Conservation (phyloP, 2,113 vertebrate species). For the Picathartes gymnocephalus region DNA sequence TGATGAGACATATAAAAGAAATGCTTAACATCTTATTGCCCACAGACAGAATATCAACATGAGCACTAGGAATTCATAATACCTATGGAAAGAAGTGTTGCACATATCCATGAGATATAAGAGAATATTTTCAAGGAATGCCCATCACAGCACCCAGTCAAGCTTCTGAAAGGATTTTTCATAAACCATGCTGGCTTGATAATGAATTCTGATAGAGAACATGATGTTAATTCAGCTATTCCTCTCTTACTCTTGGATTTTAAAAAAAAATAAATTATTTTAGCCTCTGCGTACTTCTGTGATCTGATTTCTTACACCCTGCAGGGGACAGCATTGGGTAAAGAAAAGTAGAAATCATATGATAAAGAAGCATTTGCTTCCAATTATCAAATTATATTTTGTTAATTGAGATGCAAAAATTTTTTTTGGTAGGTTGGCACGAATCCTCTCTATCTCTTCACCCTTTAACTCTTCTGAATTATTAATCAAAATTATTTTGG, state of each 20-base stretch:
- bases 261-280: not conserved
- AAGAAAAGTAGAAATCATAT: conserved; percentile 73
- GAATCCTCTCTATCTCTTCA: not conserved
- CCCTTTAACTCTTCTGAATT: conserved; percentile 47
- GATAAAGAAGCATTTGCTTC: conserved; percentile 76
- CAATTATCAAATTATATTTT: conserved; percentile 73
- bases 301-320: conserved; percentile 77
- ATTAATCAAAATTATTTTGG: conserved; percentile 63
- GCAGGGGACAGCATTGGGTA: conserved; percentile 83
- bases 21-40: not conserved
- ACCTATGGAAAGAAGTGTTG: not conserved
- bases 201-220: conserved; percentile 3
- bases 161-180: not conserved
- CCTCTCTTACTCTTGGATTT: not conserved
- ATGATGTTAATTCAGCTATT: not conserved
- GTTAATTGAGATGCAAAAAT: conserved; percentile 71
- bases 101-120: not conserved
- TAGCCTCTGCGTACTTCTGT: conserved; percentile 32
- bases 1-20: conserved; percentile 10
- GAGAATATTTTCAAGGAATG: not conserved
- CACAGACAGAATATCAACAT: not conserved
- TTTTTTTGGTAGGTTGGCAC: not conserved
- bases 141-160: not conserved
- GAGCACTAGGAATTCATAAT: not conserved
- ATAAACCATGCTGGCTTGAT: not conserved